Conservation (phyloP, 2,888 invertebrate genomes). For the Fragum sueziense region DNA sequence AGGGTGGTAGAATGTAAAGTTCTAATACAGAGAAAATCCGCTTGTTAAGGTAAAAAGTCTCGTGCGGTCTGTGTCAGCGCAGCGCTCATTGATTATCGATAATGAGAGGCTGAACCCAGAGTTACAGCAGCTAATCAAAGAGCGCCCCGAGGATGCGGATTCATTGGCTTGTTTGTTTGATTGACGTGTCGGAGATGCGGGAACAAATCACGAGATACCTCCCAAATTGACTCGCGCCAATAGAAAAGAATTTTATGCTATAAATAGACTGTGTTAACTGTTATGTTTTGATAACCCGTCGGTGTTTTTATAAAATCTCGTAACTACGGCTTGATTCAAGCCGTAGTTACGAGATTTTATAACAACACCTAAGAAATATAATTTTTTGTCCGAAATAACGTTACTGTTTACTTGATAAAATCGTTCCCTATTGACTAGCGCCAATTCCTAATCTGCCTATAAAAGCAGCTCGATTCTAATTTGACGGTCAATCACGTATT, state of each 20-base stretch:
- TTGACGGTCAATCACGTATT: conserved; percentile 30
- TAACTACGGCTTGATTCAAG: too few species aligned
- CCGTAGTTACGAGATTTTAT: too few species aligned
- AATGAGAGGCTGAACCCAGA: conserved; percentile 53
- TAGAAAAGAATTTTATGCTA: too few species aligned
- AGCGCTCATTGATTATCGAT: conserved; percentile 22
- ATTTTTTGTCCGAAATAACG: too few species aligned
- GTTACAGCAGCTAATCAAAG: conserved; percentile 62
- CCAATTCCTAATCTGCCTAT: conserved; percentile 43
- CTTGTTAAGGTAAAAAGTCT: conserved; percentile 7
- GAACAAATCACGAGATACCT: conserved; percentile 56
- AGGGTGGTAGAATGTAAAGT: too few species aligned
- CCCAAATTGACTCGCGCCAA: conserved; percentile 38
- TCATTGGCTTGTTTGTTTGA: conserved; percentile 61
- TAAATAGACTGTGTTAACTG: too few species aligned
- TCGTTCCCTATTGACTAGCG: conserved; percentile 39
- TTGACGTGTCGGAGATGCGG: conserved; percentile 43
- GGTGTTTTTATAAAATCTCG: too few species aligned
- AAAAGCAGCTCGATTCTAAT: conserved; percentile 46
- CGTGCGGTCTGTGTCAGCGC: not conserved
- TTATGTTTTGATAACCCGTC: too few species aligned
- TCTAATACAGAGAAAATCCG: not conserved
- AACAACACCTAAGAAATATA: too few species aligned
- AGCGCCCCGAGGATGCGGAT: conserved; percentile 57
- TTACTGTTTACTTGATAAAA: too few species aligned